These are phyloP conservation scores for Flexamia atlantica DNA, from an alignment of 2,888 invertebrate genomes.

Conservation along the genomic window DNA sequence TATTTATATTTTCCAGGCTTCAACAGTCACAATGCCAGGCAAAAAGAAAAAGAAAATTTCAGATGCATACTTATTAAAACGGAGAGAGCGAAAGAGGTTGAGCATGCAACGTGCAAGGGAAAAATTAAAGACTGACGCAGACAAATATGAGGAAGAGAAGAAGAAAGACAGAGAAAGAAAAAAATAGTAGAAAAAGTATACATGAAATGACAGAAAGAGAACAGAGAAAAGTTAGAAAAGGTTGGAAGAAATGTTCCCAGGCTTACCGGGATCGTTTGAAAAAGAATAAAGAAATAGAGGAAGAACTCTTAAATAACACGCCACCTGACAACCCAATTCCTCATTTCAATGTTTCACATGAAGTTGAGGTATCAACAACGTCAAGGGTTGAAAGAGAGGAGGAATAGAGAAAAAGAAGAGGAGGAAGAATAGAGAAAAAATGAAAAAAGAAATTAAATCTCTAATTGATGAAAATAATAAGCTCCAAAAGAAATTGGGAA, in stretches of 20 bases:
- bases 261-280: constrained; percentile 15
- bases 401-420: constrained; percentile 18
- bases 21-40: too few relatives aligned
- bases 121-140: constrained; percentile 20
- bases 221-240: constrained; percentile 28
- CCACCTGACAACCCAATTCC: constrained; percentile 15
- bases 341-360: constrained; percentile 25
- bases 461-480: constrained; percentile 25
- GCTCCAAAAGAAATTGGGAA: constrained; percentile 13
- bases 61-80: constrained; percentile 26
- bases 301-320: constrained; percentile 26
- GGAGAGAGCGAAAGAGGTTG: constrained; percentile 22
- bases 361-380: constrained; percentile 25
- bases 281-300: constrained; percentile 28
- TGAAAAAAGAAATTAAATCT: constrained; percentile 29
- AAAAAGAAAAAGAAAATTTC: too few relatives aligned
- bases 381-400: constrained; percentile 14
- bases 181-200: constrained; percentile 27
- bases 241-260: constrained; percentile 30
- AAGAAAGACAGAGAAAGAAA: constrained; percentile 11
- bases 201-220: constrained; percentile 29
- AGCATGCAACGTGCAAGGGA: constrained; percentile 20
- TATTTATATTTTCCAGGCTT: too few relatives aligned
- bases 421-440: constrained; percentile 16
- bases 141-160: constrained; percentile 26